Evolutionary conservation across 2,113 vertebrate genomes (phyloP), one percentile per base, ranked within the genome.

Genomic region (Varanus komodoensis): DNA sequence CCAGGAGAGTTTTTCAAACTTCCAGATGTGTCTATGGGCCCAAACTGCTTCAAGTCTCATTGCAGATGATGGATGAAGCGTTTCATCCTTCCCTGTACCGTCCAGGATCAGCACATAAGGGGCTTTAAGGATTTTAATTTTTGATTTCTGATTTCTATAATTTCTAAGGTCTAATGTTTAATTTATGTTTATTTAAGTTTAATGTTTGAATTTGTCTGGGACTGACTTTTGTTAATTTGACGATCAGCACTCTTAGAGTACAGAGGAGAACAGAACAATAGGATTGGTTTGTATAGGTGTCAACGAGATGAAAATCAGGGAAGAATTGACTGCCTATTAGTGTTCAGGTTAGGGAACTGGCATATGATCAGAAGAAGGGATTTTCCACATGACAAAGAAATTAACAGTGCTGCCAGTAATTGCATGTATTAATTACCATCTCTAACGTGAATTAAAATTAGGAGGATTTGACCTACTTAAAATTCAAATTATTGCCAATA

Each of bases 401-500:
- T 94, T 91, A 94, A 88, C 92, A 93, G 90, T 61, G 50, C 52
- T 93, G 83, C 82, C 83, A 94, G 89, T 95, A 89, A 91, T 15
- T 52, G 54, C 54, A 91, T 1, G 83, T 93, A 90, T 94, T 94
- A 95, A 79, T 75, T 83, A 54, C 71, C 44, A 94, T 88, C 84
- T 82, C 82, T 89, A 93, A 93, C 91, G 88, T 57, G 86, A 92
- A 89, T 91, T 87, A 91, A 81, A 94, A 93, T 93, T 93, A 94
- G 87, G 44, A 68, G 69, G 74, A 95, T 71, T 75, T 94, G 91
- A 83, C 48, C 79, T 94, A 95, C 94, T 94, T 95, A 93, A 95
- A 92, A 85, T 27, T 86, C 91, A 84, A 94, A 92, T 94, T 90
- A 92, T 94, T 87, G 74, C 61, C 92, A 90, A 61, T 75, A 94